Base-by-base conservation (phyloP, 2,888 invertebrate genomes). In the Busseola fusca region DNA sequence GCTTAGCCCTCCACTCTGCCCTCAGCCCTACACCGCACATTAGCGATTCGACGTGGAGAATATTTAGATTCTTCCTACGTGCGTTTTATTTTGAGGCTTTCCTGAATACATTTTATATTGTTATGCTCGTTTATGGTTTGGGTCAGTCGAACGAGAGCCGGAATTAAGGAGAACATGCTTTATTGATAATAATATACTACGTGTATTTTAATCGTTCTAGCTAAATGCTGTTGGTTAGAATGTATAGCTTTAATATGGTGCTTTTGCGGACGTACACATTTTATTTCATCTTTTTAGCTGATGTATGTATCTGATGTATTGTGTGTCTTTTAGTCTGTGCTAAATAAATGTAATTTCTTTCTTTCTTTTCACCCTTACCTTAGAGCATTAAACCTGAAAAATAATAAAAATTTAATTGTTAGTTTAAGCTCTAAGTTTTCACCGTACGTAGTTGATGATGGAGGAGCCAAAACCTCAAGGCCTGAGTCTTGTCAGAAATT, bases 41-140 rank as follows among this genome's bases (percentile, higher is more conserved):
- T 94, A 94, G 85, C 91, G 88, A 94, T 94, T 94, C 90, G 93
- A 84, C 82, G 89, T 91, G 91, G 89, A 82, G 84, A 82, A 78
- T 80, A 85, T 83, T 81, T 82, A 85, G 86, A 83, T 81, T 80
- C 82, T 77, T 73, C 72, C 76, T 78, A 80, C 79, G 76, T 77
- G 60, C 78, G 69, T 84, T 80, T 84, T 81, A 84, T 82, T 83
- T 76, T 74, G 68, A 74, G 64, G 57, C 70, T 83, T 76, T 74
- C 52, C 59, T 78, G 74, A 67, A 76, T 80, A 80, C 56, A 52
- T 57, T 72, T 69, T 68, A 78, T 82, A 83, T 72, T 63, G 62
- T 83, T 72, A 76, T 66, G 72, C 70, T 45, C 18, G 72, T 78
- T 70, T 81, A 64, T 25, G 45, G 34, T 57, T 30, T 45, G 52